Base-by-base conservation (phyloP, 1,140 invertebrate species). In the Papilio polyxenes region DNA sequence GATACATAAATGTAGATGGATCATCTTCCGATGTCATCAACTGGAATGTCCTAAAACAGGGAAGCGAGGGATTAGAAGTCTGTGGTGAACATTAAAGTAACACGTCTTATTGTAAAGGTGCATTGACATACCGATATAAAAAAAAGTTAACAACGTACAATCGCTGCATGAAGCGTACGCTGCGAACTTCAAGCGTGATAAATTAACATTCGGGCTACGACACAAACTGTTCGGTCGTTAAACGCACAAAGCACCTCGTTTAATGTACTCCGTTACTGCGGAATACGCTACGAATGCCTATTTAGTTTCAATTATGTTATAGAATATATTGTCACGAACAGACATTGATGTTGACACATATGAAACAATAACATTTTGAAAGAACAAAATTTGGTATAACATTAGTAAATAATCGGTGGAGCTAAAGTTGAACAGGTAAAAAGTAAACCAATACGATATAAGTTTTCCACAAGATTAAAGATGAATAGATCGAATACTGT, bases 181-280 rank as follows among this genome's bases (percentile, higher is more conserved):
- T 85, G 83, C 86, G 72, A 81, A 84, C 88, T 87, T 87, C 83
- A 90, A 86, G 85, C 81, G 59, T 85, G 72, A 88, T 89, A 90
- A 90, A 90, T 88, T 87, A 86, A 86, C 82, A 87, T 90, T 88
- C 87, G 82, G 82, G 81, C 75, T 81, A 85, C 83, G 80, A 81
- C 83, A 90, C 86, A 87, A 88, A 88, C 87, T 87, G 86, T 83
- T 82, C 82, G 81, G 37, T 83, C 78, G 77, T 84, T 82, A 84
- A 88, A 84, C 65, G 51, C 49, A 31, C 56, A 80, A 82, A 83
- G 80, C 84, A 72, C 65, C 31, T 44, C 6, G n/a, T 74, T 74
- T 20, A 37, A 40, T 72, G 23, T 72, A 72, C 23, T 72, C 65
- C 31, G 13, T 37, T 72, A 72, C 31, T 72, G 31, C 13, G 65